A percentile compares a stretch with the other conserved stretches of the same genome.
phyloP scores from a whole-genome alignment of 2,888 invertebrate genomes.

The Ochlodes sylvanus region DNA sequence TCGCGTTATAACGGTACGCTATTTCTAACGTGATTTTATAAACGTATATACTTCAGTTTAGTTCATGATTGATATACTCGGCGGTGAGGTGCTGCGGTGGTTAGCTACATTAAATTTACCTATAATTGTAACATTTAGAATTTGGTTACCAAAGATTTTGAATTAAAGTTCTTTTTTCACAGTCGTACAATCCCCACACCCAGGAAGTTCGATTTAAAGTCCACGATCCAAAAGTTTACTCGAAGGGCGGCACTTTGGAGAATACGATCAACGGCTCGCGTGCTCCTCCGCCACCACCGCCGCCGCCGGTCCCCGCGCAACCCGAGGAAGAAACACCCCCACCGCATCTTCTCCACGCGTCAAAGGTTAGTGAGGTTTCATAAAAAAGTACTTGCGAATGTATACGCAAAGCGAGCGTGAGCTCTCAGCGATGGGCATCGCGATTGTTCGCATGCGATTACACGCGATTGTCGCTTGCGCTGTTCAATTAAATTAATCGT shows the following conservation, averaged over 20 bases:
- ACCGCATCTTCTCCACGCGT: slow-evolving; percentile 85
- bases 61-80: too few species aligned
- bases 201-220: slow-evolving; percentile 98
- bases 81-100: too few species aligned
- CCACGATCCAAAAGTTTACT: slow-evolving; percentile 96
- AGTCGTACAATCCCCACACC: slow-evolving; percentile 52
- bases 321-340: slow-evolving; percentile 50
- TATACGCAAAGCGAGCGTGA: slow-evolving; percentile 16
- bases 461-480: slow-evolving; percentile 22
- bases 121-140: too few species aligned
- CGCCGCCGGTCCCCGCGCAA: slow-evolving; percentile 84
- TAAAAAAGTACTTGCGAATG: slow-evolving; percentile 6
- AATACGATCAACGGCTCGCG: slow-evolving; percentile 94
- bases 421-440: slow-evolving; percentile 30
- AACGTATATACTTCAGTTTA: too few species aligned
- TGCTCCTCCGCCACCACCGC: slow-evolving; percentile 76
- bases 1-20: too few species aligned
- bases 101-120: too few species aligned
- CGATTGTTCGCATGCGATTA: slow-evolving; percentile 44
- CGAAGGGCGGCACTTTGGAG: slow-evolving; percentile 95
- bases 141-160: too few species aligned
- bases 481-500: slow-evolving; percentile 44
- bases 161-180: slow-evolving; percentile 12
- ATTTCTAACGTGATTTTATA: too few species aligned
- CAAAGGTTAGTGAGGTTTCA: slow-evolving; percentile 55